Evolutionary conservation across 2,888 invertebrate genomes (phyloP).

Genomic region (Syrphus vitripennis): DNA sequence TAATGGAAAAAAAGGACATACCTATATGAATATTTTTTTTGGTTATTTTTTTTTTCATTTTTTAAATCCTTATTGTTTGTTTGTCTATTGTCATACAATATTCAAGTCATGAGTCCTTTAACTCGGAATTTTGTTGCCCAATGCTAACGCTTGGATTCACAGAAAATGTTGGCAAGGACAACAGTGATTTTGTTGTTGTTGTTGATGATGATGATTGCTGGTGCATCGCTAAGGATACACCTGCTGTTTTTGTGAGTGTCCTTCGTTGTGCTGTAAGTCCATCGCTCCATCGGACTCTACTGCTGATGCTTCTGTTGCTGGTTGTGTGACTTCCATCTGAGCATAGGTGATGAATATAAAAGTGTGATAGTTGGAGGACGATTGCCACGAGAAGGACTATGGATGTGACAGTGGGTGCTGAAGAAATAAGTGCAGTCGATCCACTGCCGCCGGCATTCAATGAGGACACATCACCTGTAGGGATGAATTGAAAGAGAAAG

Average conservation of each 20-base stretch:
- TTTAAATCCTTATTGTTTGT: conserved; percentile 44
- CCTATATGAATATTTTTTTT: background rate
- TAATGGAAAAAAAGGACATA: conserved; percentile 18
- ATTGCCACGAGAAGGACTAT: conserved; percentile 46
- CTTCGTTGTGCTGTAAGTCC: conserved; percentile 45
- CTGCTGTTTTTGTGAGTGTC: conserved; percentile 41
- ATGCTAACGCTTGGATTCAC: conserved; percentile 33
- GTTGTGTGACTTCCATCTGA: conserved; percentile 3
- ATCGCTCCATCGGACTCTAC: conserved; percentile 30
- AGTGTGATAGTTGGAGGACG: conserved; percentile 64
- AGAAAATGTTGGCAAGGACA: conserved; percentile 16
- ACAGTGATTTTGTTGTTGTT: conserved; percentile 8
- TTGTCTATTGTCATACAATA: conserved; percentile 17
- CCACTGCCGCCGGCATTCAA: conserved; percentile 73
- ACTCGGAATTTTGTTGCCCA: conserved; percentile 32
- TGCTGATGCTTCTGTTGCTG: background rate
- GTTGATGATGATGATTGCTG: conserved; percentile 29
- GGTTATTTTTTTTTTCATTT: conserved; percentile 3
- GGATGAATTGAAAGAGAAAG: conserved; percentile 78
- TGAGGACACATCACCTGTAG: conserved; percentile 77
- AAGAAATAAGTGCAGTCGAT: conserved; percentile 67
- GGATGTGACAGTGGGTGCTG: conserved; percentile 59
- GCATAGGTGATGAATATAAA: conserved; percentile 66
- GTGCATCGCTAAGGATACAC: conserved; percentile 30
- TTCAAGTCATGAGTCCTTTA: conserved; percentile 62